Evolutionary conservation across 2,888 invertebrate genomes (phyloP).

Genomic region (Seira musarum): DNA sequence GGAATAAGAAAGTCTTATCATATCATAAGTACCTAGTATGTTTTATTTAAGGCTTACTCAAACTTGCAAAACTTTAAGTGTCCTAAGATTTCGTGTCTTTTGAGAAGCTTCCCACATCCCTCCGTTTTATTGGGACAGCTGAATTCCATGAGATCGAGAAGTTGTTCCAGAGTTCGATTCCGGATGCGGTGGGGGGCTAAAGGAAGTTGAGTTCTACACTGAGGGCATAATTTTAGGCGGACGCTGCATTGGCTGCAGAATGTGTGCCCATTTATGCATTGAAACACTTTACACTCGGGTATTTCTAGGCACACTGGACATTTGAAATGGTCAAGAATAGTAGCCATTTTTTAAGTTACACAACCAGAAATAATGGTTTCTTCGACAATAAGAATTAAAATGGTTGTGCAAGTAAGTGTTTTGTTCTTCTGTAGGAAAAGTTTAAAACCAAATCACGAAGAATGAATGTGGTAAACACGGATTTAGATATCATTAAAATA

Average conservation of each 20-base stretch:
- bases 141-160: slow-evolving; percentile 25
- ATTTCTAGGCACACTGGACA: slow-evolving; percentile 39
- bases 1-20: background rate
- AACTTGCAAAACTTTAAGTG: slow-evolving; percentile 31
- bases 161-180: slow-evolving; percentile 29
- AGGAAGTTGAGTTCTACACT: slow-evolving; percentile 21
- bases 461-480: too few species aligned
- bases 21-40: background rate
- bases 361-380: too few species aligned
- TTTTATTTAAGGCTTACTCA: slow-evolving; percentile 18
- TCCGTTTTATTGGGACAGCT: slow-evolving; percentile 12
- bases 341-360: too few species aligned
- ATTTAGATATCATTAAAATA: too few species aligned
- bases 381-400: too few species aligned
- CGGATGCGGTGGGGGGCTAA: slow-evolving; percentile 10
- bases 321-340: slow-evolving; percentile 25
- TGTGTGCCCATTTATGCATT: slow-evolving; percentile 39
- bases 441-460: too few species aligned
- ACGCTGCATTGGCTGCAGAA: slow-evolving; percentile 20
- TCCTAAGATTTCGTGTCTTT: background rate
- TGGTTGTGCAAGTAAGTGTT: too few species aligned
- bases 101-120: slow-evolving; percentile 19
- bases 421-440: too few species aligned
- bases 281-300: slow-evolving; percentile 18
- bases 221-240: slow-evolving; percentile 16